Percentiles rank a stretch among this genome's conserved stretches.
Evolutionary conservation across 1,140 invertebrate species (phyloP).

Genomic region (Branchinecta lindahli): DNA sequence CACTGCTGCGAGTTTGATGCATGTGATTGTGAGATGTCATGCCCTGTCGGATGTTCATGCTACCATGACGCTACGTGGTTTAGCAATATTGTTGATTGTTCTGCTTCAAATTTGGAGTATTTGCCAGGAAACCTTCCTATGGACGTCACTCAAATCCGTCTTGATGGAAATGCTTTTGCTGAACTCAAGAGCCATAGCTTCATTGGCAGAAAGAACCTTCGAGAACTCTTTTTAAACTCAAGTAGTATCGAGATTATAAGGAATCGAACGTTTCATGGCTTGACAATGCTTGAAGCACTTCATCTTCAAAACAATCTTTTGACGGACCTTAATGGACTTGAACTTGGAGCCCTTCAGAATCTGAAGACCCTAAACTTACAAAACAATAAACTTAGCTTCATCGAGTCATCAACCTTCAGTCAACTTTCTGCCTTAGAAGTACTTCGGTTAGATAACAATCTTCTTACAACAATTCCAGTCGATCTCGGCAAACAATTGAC

Average conservation of each 20-base stretch:
- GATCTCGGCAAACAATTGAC: constrained; percentile 61
- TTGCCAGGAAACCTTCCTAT: constrained; percentile 74
- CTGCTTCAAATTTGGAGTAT: constrained; percentile 43
- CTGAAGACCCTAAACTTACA: constrained; percentile 70
- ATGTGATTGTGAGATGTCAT: constrained; percentile 89
- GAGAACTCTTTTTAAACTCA: constrained; percentile 65
- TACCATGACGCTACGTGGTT: constrained; percentile 84
- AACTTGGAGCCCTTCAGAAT: constrained; percentile 67
- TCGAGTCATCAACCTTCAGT: constrained; percentile 62
- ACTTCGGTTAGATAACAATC: constrained; percentile 67
- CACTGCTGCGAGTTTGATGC: constrained; percentile 88
- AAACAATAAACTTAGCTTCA: constrained; percentile 59
- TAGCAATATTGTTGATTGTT: constrained; percentile 80
- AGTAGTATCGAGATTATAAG: constrained; percentile 69
- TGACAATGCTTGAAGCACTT: constrained; percentile 58
- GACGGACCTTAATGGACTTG: constrained; percentile 61
- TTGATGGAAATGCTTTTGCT: constrained; percentile 73
- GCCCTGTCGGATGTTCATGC: constrained; percentile 75
- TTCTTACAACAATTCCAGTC: constrained; percentile 57
- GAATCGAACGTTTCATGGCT: constrained; percentile 78
- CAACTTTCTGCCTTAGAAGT: constrained; percentile 59
- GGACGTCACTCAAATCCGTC: constrained; percentile 79
- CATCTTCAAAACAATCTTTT: constrained; percentile 74
- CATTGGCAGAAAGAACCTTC: constrained; percentile 77
- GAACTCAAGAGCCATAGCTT: constrained; percentile 74